A percentile compares a stretch with the other conserved stretches of the same genome.
phyloP scores from a whole-genome alignment of 2,113 vertebrate genomes.

The Salvelinus sp. region DNA sequence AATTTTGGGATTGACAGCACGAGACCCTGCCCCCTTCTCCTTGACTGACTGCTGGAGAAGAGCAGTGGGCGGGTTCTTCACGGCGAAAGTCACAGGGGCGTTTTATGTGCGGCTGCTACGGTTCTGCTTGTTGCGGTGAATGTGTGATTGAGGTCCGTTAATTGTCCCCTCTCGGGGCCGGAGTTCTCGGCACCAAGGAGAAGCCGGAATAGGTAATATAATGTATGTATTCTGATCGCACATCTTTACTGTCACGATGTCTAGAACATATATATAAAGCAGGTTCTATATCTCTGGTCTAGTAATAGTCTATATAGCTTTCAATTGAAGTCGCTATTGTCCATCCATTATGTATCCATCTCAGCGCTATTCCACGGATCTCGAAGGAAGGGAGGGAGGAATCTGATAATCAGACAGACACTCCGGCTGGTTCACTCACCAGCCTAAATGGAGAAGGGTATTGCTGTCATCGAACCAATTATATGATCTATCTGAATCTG shows the following conservation, averaged over 20 bases:
- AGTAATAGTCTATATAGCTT: constrained; percentile 5
- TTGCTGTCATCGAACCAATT: not conserved
- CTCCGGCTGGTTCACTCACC: not conserved
- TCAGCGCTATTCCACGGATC: constrained; percentile 12
- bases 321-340: constrained; percentile 47
- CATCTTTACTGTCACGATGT: constrained; percentile 48
- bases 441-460: constrained; percentile 32
- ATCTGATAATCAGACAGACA: constrained; percentile 51
- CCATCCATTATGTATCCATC: constrained; percentile 43
- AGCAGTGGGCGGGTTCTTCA: constrained; percentile 53
- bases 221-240: constrained; percentile 31
- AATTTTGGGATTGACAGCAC: constrained; percentile 24
- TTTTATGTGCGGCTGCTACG: constrained; percentile 68
- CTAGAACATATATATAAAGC: not conserved
- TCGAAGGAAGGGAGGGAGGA: constrained; percentile 52
- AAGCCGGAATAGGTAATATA: constrained; percentile 66
- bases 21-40: constrained; percentile 43
- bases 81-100: constrained; percentile 67
- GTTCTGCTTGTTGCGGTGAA: constrained; percentile 69
- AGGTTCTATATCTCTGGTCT: too few relatives aligned
- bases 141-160: constrained; percentile 70
- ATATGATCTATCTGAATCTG: not conserved
- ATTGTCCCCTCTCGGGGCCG: constrained; percentile 64
- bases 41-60: constrained; percentile 47
- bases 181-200: constrained; percentile 61